A percentile compares a stretch with the other conserved stretches of the same genome.
Conservation (phyloP, 2,888 invertebrate species). For the Ichneumoninae sp. region DNA sequence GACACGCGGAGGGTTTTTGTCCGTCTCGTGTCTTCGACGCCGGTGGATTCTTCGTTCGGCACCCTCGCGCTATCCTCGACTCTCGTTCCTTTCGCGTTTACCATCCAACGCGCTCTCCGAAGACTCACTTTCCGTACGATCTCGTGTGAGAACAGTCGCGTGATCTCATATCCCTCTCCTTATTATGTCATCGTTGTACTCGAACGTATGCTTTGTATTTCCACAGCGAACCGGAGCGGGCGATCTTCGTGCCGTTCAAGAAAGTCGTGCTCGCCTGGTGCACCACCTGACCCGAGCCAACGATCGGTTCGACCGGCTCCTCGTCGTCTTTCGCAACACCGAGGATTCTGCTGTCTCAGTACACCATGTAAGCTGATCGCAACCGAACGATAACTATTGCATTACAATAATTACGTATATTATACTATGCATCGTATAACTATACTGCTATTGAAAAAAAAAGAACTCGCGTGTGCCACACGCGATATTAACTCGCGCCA, state of each 20-base stretch:
- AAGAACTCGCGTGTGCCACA: constrained; percentile 55
- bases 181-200: constrained; percentile 5
- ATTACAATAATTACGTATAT: constrained; percentile 39
- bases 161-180: background rate
- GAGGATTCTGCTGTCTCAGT: constrained; percentile 80
- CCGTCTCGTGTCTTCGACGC: constrained; percentile 31
- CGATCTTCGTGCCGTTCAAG: constrained; percentile 91
- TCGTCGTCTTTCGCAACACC: constrained; percentile 73
- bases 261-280: constrained; percentile 93
- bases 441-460: constrained; percentile 26
- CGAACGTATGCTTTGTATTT: constrained; percentile 34
- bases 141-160: constrained; percentile 18
- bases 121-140: background rate
- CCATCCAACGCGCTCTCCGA: background rate
- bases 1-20: constrained; percentile 21
- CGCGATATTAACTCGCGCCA: constrained; percentile 54
- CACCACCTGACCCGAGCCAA: constrained; percentile 81
- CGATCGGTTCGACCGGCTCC: constrained; percentile 66
- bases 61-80: constrained; percentile 12
- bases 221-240: constrained; percentile 87
- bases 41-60: constrained; percentile 10
- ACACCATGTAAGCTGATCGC: constrained; percentile 77
- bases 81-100: background rate
- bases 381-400: constrained; percentile 40
- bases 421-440: constrained; percentile 47